A percentile compares a stretch with the other conserved stretches of the same genome.
Evolutionary conservation across 1,140 invertebrate genomes (phyloP).

Genomic region (Apis mellifera): DNA sequence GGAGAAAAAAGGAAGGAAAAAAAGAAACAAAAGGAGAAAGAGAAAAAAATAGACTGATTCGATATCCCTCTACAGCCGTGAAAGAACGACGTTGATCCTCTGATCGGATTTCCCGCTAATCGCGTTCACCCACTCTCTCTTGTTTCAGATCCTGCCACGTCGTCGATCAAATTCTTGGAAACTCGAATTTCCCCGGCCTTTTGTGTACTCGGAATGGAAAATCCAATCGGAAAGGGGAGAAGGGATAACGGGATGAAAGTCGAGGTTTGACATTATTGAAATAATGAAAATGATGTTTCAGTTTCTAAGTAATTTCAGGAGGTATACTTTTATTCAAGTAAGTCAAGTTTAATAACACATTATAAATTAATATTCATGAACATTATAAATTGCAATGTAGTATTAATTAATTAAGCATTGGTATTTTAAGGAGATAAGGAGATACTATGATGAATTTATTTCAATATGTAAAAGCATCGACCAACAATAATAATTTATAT

Average conservation of each 20-base stretch:
- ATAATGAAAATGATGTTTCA: constrained; percentile 23
- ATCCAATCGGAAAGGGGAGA: constrained; percentile 19
- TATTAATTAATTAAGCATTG: too few relatives aligned
- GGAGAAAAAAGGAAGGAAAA: neutral
- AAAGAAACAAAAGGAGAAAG: neutral
- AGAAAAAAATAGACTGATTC: constrained; percentile 4
- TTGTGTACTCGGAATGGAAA: constrained; percentile 48
- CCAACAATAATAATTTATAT: too few relatives aligned
- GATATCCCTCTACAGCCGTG: constrained; percentile 30
- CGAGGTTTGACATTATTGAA: constrained; percentile 9
- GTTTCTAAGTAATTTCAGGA: neutral
- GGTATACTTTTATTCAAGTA: too few relatives aligned
- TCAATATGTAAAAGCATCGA: too few relatives aligned
- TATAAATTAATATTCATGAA: too few relatives aligned
- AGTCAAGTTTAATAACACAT: neutral
- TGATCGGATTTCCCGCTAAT: constrained; percentile 60
- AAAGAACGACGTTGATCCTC: constrained; percentile 54
- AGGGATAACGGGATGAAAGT: constrained; percentile 22
- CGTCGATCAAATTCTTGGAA: constrained; percentile 49
- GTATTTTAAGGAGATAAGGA: too few relatives aligned
- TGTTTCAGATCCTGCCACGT: constrained; percentile 40
- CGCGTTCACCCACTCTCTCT: constrained; percentile 46
- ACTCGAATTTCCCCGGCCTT: constrained; percentile 43
- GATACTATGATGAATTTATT: too few relatives aligned
- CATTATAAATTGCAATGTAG: too few relatives aligned